These are phyloP conservation scores for Gallinago stenura DNA, from an alignment of 2,797 vertebrate genomes.

Conservation along the genomic window DNA sequence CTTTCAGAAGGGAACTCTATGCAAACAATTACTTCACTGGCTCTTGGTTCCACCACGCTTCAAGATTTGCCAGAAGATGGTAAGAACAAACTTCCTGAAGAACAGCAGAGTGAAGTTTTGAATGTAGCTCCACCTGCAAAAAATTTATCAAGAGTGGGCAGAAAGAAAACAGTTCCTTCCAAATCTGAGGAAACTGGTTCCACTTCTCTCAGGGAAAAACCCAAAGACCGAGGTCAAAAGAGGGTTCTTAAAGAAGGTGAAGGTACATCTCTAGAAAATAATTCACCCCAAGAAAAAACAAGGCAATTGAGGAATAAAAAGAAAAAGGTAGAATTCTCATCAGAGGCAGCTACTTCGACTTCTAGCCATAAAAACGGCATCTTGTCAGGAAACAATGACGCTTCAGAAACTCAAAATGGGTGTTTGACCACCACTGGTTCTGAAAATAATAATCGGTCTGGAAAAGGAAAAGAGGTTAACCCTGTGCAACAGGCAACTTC, in stretches of 20 bases:
- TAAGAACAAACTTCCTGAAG: background rate
- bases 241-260: background rate
- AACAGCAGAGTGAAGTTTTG: background rate
- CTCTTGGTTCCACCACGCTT: background rate
- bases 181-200: background rate
- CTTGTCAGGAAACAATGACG: background rate
- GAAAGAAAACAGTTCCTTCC: background rate
- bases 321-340: background rate
- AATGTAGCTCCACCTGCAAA: background rate
- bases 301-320: background rate
- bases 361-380: accelerated
- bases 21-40: background rate
- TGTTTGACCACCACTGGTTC: background rate
- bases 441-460: background rate
- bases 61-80: background rate
- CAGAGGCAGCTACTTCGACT: background rate
- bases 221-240: background rate
- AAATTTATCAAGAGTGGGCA: background rate
- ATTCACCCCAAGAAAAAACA: background rate
- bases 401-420: background rate
- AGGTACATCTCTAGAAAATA: background rate
- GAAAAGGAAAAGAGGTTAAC: background rate
- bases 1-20: background rate
- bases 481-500: background rate
- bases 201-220: background rate